Percentiles rank a stretch among this genome's conserved stretches.
Evolutionary conservation across 1,140 invertebrate species (phyloP).

Genomic region (Limonius californicus): DNA sequence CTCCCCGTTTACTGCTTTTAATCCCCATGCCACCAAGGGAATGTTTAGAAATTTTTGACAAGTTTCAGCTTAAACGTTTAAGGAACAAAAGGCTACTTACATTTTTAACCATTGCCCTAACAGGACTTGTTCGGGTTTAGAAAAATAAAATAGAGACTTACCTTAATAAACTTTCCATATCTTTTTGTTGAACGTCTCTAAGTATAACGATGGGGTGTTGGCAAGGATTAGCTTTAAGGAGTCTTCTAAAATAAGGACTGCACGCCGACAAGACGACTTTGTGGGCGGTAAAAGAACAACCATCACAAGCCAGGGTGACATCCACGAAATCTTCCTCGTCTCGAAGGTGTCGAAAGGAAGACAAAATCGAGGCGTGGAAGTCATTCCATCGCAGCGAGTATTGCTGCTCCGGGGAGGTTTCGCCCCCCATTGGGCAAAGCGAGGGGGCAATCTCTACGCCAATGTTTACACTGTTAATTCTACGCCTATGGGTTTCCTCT

Average conservation of each 20-base stretch:
- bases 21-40: no score
- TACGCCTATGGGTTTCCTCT: neutral
- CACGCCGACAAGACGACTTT: constrained; percentile 88
- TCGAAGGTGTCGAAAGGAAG: constrained; percentile 77
- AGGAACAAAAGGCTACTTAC: no score
- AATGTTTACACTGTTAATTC: constrained; percentile 44
- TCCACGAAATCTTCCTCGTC: constrained; percentile 88
- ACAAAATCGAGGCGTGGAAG: constrained; percentile 85
- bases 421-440: constrained; percentile 52
- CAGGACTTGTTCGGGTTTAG: no score
- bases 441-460: constrained; percentile 48
- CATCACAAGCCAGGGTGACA: constrained; percentile 88
- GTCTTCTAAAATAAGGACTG: constrained; percentile 84
- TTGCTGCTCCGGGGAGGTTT: constrained; percentile 71
- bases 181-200: constrained; percentile 80
- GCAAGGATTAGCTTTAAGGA: constrained; percentile 89
- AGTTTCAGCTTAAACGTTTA: no score
- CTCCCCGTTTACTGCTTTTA: no score
- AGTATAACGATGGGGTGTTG: constrained; percentile 92
- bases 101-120: no score
- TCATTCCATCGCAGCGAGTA: constrained; percentile 93
- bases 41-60: no score
- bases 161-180: constrained; percentile 86
- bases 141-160: constrained; percentile 33
- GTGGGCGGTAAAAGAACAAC: constrained; percentile 82